Conservation (phyloP, 2,888 invertebrate species). For the Phytoseiulus persimilis region DNA sequence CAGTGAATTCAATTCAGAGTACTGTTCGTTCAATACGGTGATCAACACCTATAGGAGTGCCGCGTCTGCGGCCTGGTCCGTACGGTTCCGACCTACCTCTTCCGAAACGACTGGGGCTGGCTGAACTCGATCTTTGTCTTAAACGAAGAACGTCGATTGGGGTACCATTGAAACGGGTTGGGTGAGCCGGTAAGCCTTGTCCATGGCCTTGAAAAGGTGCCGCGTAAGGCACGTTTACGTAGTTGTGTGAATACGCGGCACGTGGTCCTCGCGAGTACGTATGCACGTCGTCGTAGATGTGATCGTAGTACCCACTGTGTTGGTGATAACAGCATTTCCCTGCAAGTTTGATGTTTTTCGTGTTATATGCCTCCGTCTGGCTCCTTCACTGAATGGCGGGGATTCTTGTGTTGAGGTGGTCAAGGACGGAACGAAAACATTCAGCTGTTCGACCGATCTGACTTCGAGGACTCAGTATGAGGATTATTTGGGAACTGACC, state of each 20-base stretch:
- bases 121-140: constrained; percentile 27
- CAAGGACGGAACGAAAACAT: not conserved
- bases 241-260: constrained; percentile 26
- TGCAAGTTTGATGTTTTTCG: not conserved
- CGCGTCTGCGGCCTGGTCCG: too few relatives aligned
- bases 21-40: too few relatives aligned
- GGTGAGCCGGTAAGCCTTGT: constrained; percentile 13
- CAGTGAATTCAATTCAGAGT: too few relatives aligned
- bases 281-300: constrained; percentile 35
- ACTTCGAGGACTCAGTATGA: not conserved
- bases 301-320: not conserved
- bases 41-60: too few relatives aligned
- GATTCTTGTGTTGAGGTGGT: not conserved
- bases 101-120: constrained; percentile 27
- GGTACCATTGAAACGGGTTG: constrained; percentile 32
- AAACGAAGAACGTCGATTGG: constrained; percentile 18
- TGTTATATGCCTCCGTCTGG: not conserved
- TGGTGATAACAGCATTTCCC: constrained; percentile 28
- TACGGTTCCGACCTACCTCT: constrained; percentile 16
- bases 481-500: not conserved
- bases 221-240: constrained; percentile 37
- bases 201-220: constrained; percentile 22
- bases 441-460: not conserved
- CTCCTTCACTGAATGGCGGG: not conserved
- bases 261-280: constrained; percentile 32